Evolutionary conservation across 2,797 vertebrate species (phyloP), one percentile per base, ranked within the genome.

Genomic region (Spondyliosoma cantharus): DNA sequence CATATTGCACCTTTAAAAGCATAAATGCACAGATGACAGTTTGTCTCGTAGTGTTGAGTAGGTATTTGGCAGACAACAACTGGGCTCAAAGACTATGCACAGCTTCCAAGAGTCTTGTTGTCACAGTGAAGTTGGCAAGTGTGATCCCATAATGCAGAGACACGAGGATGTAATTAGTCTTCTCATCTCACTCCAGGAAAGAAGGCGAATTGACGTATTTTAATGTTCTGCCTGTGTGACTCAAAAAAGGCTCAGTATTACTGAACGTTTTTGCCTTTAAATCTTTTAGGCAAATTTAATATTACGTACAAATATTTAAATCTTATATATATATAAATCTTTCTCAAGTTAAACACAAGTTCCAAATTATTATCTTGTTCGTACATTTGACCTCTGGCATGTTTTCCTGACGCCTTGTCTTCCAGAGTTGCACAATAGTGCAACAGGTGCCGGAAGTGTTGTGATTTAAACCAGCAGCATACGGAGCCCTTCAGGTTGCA

Each of bases 401-500:
- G 43, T 70, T 13, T 22, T 68, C 43, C 29, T 65, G 42, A 42
- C 32, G 25, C 37, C 50, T 53, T 43, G 46, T 42, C 46, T 59
- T 13, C 20, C 7, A 52, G 17, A 54, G 19, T 63, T 67, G 32
- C 71, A 16, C 61, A 71, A 50, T 19, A 22, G 29, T 24, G 27
- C 22, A 78, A 27, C 32, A 52, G 16, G 56, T 24, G 37, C 42
- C 11, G 8, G 43, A 60, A 62, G 42, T 73, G 45, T 12, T 45
- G 24, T 58, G 37, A 48, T n/a, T 4, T 22, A 65, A 59, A 76
- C 25, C 43, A 76, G 53, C 48, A 29, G 45, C 17, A 20, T 57
- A 32, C 43, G 57, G 80, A 72, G 43, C 25, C 27, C 62, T 60
- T 54, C 16, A 54, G 37, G 57, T 29, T 19, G 8, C 53, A 61